phyloP scores from a whole-genome alignment of 2,797 vertebrate species.

The Mergus octosetaceus region DNA sequence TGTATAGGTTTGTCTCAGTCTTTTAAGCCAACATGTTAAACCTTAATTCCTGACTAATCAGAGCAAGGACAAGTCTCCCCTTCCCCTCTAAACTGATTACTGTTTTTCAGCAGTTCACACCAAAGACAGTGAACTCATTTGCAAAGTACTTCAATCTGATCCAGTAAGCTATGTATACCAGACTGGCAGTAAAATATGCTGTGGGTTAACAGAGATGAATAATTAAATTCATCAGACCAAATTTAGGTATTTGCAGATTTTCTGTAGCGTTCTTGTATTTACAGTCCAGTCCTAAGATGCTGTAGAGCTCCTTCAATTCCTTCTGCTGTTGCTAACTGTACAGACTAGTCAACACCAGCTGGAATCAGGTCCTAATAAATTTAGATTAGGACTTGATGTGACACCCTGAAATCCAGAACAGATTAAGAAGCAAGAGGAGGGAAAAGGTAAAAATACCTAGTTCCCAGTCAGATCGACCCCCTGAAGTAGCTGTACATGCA shows the following conservation, averaged over 20 bases:
- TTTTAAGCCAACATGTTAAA: neutral
- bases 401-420: neutral
- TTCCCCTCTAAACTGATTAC: neutral
- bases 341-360: neutral
- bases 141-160: neutral
- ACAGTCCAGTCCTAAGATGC: neutral
- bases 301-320: neutral
- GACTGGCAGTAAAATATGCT: neutral
- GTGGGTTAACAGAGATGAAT: neutral
- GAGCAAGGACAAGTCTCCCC: neutral
- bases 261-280: neutral
- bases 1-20: neutral
- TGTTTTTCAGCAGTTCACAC: neutral
- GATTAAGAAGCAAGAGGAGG: neutral
- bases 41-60: neutral
- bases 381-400: fast-evolving
- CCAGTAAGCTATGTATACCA: neutral
- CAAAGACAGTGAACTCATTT: neutral
- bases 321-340: neutral
- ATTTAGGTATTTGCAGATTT: neutral
- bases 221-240: neutral
- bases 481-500: neutral
- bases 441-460: neutral
- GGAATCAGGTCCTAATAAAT: neutral
- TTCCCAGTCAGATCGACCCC: neutral